phyloP scores from a whole-genome alignment of 2,888 invertebrate genomes.

The Agapetus fuscipes region DNA sequence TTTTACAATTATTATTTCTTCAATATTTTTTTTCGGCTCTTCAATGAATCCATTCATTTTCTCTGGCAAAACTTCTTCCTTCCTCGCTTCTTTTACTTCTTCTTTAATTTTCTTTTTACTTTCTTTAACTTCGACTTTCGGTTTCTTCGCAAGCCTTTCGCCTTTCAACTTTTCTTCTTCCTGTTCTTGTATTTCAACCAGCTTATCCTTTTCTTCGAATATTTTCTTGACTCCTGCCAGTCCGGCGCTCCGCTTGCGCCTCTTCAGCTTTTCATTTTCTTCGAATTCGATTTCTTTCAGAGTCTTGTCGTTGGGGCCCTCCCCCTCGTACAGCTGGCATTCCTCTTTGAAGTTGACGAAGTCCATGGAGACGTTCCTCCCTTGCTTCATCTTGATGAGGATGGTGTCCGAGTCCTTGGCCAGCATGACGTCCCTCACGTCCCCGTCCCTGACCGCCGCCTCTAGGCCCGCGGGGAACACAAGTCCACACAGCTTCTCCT shows the following conservation, averaged over 20 bases:
- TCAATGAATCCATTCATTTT: conserved; percentile 21
- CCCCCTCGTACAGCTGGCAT: conserved; percentile 57
- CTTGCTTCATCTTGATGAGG: conserved; percentile 60
- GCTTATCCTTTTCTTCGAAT: conserved; percentile 66
- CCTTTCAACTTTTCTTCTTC: conserved; percentile 46
- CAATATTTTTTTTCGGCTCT: conserved; percentile 24
- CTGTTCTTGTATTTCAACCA: conserved; percentile 50
- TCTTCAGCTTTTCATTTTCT: conserved; percentile 45
- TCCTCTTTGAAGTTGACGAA: conserved; percentile 50
- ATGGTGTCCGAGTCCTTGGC: conserved; percentile 68
- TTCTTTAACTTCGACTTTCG: conserved; percentile 25
- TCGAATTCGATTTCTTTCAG: conserved; percentile 50
- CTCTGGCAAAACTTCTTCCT: conserved; percentile 22
- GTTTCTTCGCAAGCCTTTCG: conserved; percentile 30
- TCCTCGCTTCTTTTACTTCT: conserved; percentile 28
- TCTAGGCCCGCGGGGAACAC: conserved; percentile 66
- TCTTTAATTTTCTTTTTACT: too few species aligned
- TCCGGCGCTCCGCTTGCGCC: conserved; percentile 53
- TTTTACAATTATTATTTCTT: conserved; percentile 29
- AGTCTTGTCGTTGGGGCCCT: conserved; percentile 57
- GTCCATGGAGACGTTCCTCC: conserved; percentile 65
- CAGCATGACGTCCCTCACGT: conserved; percentile 66
- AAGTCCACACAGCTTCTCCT: conserved; percentile 63
- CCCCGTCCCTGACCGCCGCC: conserved; percentile 66
- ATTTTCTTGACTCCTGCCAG: conserved; percentile 58